A percentile compares a stretch with the other conserved stretches of the same genome.
Conservation (phyloP, 1,140 invertebrate species). For the Notospermus geniculatus region DNA sequence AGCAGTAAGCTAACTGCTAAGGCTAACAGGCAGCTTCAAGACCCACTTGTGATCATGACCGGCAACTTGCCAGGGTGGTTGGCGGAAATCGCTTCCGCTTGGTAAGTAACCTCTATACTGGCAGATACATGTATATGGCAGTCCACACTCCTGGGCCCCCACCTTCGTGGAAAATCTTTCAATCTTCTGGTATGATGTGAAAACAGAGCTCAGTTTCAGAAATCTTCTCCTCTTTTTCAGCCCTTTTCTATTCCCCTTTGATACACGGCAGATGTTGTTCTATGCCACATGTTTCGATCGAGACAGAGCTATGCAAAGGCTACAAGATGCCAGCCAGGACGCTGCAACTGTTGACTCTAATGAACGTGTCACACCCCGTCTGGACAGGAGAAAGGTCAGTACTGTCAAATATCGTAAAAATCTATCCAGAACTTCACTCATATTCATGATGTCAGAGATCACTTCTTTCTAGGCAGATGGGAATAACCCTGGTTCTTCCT, state of each 20-base stretch:
- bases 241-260: slow-evolving; percentile 95
- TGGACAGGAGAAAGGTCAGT: slow-evolving; percentile 73
- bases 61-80: slow-evolving; percentile 95
- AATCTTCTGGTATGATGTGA: no score
- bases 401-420: no score
- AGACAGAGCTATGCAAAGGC: slow-evolving; percentile 79
- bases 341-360: slow-evolving; percentile 60
- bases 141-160: no score
- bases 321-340: slow-evolving; percentile 80
- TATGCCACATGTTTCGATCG: slow-evolving; percentile 96
- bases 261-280: slow-evolving; percentile 90
- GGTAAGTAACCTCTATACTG: slow-evolving; percentile 66
- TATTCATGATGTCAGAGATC: no score
- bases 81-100: slow-evolving; percentile 87
- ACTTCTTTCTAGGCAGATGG: no score
- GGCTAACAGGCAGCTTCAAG: slow-evolving; percentile 92
- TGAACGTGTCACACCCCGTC: slow-evolving; percentile 85
- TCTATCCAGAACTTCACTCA: no score
- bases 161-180: neutral
- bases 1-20: slow-evolving; percentile 86
- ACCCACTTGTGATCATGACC: slow-evolving; percentile 96
- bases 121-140: no score
- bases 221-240: slow-evolving; percentile 51
- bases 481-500: no score
- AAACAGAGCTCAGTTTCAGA: no score